phyloP scores from a whole-genome alignment of 2,888 invertebrate species.

The Xylota segnis region DNA sequence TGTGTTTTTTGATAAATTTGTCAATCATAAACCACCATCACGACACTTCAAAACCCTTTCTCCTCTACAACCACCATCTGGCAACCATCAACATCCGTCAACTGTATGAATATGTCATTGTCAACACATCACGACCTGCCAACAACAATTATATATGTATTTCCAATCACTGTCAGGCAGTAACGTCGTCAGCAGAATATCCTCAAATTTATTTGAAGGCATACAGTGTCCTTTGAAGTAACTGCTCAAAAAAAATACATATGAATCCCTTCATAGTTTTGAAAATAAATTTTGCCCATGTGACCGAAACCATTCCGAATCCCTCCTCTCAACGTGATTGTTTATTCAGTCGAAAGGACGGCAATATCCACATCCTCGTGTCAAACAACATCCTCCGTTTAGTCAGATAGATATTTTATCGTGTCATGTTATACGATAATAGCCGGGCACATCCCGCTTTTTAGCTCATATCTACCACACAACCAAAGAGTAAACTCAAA shows the following conservation, averaged over 20 bases:
- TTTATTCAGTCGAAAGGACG: neutral
- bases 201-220: neutral
- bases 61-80: neutral
- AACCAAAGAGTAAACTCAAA: constrained; percentile 2
- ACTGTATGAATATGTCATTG: constrained; percentile 16
- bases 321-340: neutral
- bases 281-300: constrained; percentile 1
- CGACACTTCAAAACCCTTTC: neutral
- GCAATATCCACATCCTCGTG: neutral
- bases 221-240: neutral
- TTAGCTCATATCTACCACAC: neutral
- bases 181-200: neutral
- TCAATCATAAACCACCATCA: neutral
- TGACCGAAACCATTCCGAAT: neutral
- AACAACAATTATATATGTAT: constrained; percentile 16
- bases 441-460: constrained; percentile 7
- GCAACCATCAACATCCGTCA: neutral
- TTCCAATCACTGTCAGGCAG: neutral
- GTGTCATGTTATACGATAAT: constrained; percentile 21
- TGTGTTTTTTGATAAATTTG: neutral
- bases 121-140: neutral
- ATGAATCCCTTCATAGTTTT: neutral
- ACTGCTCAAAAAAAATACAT: neutral
- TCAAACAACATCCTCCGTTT: constrained; percentile 7
- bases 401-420: constrained; percentile 24